Base-by-base conservation (phyloP, 2,888 invertebrate genomes). In the Palloptera scutellata region DNA sequence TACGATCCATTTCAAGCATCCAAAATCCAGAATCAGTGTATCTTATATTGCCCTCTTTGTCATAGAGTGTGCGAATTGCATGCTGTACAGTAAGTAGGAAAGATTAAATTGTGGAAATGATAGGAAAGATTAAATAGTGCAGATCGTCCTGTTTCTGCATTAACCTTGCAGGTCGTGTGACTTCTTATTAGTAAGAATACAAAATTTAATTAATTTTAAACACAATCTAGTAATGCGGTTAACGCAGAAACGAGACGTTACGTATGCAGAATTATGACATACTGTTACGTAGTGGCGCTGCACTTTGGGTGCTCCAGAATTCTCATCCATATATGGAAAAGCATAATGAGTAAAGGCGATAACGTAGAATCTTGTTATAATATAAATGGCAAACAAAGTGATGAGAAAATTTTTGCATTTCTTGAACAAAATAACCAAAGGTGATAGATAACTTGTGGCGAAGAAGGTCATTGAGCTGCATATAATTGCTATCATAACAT, bases 211-310 rank as follows among this genome's bases (percentile, higher is more conserved):
- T n/a, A n/a, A n/a, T n/a, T n/a, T n/a, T n/a, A n/a, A n/a, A n/a
- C n/a, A n/a, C n/a, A n/a, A n/a, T n/a, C n/a, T n/a, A n/a, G n/a
- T n/a, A n/a, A n/a, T n/a, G n/a, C n/a, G n/a, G n/a, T n/a, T n/a
- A n/a, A n/a, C n/a, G n/a, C n/a, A n/a, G n/a, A n/a, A n/a, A n/a
- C n/a, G n/a, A n/a, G n/a, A n/a, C n/a, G n/a, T n/a, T 30, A 30
- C 30, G 6, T 30, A 30, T 30, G 30, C 6, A 30, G 30, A 30
- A 30, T 30, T 30, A 30, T 42, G 48, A 72, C 79, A 77, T 79
- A 89, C 89, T 74, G 87, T 81, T 17, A 87, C 82, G 68, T 86
- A 83, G 69, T 87, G 84, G 41, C 89, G 78, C 75, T 89, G 87
- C 1, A 87, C 85, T 63, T 77, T 73, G 9, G 83, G 83, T 41